phyloP scores from a whole-genome alignment of 1,140 invertebrate species.

The Spodoptera frugiperda region DNA sequence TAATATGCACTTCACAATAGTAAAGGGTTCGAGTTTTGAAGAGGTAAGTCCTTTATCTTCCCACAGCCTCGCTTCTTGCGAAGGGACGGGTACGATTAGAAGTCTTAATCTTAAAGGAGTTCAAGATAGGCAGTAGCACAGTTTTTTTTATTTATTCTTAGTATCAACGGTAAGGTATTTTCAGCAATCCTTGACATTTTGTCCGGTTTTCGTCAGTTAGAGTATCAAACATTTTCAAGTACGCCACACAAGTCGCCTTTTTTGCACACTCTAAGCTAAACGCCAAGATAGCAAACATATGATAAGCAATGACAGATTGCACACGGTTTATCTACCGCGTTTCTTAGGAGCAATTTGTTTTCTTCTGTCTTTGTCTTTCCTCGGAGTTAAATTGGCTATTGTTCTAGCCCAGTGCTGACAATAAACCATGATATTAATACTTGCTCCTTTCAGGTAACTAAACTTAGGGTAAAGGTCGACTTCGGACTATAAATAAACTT shows the following conservation, averaged over 20 bases:
- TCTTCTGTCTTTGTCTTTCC: constrained; percentile 32
- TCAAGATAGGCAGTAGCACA: constrained; percentile 55
- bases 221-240: constrained; percentile 9
- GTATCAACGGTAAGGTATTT: constrained; percentile 6
- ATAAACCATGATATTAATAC: background rate
- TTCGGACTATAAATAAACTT: too few species aligned
- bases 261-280: constrained; percentile 27
- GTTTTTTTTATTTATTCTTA: constrained; percentile 37
- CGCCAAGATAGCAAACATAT: constrained; percentile 42
- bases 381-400: constrained; percentile 16
- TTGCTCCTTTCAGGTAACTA: background rate
- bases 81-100: constrained; percentile 77
- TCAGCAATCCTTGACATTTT: constrained; percentile 9
- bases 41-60: constrained; percentile 80
- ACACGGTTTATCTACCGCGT: constrained; percentile 32
- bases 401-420: background rate
- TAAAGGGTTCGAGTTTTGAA: constrained; percentile 78
- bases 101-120: constrained; percentile 78
- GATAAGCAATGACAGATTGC: constrained; percentile 56
- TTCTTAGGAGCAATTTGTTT: constrained; percentile 46
- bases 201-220: background rate
- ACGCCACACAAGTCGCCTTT: constrained; percentile 34
- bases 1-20: constrained; percentile 83
- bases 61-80: constrained; percentile 73
- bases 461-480: background rate